These are phyloP conservation scores for Colletes collaris DNA, from an alignment of 2,888 invertebrate genomes.

Conservation along the genomic window DNA sequence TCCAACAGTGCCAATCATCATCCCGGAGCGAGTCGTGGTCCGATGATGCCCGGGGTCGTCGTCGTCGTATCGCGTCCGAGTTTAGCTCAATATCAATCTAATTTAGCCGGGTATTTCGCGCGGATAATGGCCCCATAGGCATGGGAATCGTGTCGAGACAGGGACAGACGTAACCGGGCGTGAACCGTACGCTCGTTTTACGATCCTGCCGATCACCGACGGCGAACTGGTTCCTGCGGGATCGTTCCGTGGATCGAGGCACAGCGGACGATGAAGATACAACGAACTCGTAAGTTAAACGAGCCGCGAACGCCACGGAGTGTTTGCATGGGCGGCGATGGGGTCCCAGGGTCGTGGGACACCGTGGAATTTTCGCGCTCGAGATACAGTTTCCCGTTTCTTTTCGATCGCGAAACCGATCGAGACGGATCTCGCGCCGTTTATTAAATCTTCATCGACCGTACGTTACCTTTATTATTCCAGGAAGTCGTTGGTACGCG, in stretches of 20 bases:
- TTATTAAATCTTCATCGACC: too few species aligned
- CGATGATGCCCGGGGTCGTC: conserved; percentile 31
- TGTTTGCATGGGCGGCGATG: too few species aligned
- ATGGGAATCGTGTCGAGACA: conserved; percentile 70
- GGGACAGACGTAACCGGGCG: conserved; percentile 46
- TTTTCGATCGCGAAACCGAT: too few species aligned
- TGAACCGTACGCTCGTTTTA: conserved; percentile 53
- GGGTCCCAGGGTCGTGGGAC: too few species aligned
- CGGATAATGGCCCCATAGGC: conserved; percentile 61
- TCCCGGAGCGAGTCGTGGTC: conserved; percentile 33
- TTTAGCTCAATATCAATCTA: conserved; percentile 68
- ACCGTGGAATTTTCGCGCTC: too few species aligned
- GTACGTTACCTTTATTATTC: too few species aligned
- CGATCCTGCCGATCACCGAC: conserved; percentile 27
- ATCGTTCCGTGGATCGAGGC: neutral
- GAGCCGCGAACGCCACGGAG: too few species aligned
- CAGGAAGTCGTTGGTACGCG: too few species aligned
- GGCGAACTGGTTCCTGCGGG: neutral
- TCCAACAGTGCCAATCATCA: conserved; percentile 63
- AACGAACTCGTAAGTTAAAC: neutral
- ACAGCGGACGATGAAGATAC: neutral
- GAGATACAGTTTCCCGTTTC: too few species aligned
- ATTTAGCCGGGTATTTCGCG: conserved; percentile 58
- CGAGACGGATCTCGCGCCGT: too few species aligned
- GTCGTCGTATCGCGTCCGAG: conserved; percentile 54